A percentile compares a stretch with the other conserved stretches of the same genome.
phyloP scores from a whole-genome alignment of 2,797 vertebrate genomes.

The Cuniculus paca region DNA sequence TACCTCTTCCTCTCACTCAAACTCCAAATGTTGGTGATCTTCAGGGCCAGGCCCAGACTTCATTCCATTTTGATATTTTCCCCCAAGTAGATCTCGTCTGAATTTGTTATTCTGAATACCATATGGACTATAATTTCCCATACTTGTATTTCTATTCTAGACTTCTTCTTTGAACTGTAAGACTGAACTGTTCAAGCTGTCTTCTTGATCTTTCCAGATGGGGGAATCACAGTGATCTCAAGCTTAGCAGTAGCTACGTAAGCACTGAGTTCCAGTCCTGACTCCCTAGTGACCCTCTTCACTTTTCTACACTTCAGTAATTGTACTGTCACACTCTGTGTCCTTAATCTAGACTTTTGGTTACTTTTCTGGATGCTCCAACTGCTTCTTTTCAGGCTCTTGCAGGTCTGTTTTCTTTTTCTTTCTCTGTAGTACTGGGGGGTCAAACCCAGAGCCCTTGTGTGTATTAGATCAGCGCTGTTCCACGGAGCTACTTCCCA shows the following conservation, averaged over 20 bases:
- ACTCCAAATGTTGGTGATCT: not conserved
- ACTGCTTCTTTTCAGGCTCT: not conserved
- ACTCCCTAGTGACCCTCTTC: not conserved
- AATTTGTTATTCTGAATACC: not conserved
- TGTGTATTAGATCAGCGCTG: not conserved
- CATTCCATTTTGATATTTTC: not conserved
- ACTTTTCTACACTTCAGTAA: not conserved
- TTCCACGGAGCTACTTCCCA: not conserved
- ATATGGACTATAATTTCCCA: not conserved
- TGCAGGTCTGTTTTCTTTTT: not conserved
- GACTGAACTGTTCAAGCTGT: not conserved
- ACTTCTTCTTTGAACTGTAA: not conserved
- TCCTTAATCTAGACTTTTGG: constrained; percentile 1
- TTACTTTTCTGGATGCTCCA: not conserved
- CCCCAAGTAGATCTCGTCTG: not conserved
- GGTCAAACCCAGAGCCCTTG: not conserved
- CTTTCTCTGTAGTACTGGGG: not conserved
- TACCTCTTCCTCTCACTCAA: not conserved
- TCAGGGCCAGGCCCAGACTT: not conserved
- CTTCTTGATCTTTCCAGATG: not conserved
- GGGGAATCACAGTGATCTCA: not conserved
- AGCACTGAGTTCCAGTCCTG: not conserved
- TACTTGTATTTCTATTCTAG: not conserved
- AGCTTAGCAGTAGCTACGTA: not conserved
- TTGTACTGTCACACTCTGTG: not conserved